A percentile compares a stretch with the other conserved stretches of the same genome.
Evolutionary conservation across 2,888 invertebrate genomes (phyloP).

Genomic region (Leucophenga maculata): DNA sequence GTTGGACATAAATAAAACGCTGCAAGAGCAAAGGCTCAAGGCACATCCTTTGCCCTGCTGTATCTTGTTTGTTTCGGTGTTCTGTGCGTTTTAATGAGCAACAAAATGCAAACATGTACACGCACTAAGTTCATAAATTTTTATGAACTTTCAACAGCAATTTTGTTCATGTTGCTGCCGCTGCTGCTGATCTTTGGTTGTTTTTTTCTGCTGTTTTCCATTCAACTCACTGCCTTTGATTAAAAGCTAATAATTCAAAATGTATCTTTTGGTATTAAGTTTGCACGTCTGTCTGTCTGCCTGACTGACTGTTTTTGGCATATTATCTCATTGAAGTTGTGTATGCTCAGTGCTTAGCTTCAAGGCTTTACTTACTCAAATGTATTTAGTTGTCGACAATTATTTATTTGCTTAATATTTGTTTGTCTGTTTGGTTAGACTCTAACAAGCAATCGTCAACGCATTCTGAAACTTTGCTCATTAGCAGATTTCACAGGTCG

Average conservation of each 20-base stretch:
- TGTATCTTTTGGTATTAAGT: background rate
- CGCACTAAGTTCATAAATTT: slow-evolving; percentile 53
- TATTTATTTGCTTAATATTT: background rate
- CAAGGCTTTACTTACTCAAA: no score
- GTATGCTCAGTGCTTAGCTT: background rate
- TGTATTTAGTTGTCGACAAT: no score
- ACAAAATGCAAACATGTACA: slow-evolving; percentile 18
- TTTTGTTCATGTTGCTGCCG: no score
- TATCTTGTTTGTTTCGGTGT: slow-evolving; percentile 9
- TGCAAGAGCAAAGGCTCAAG: background rate
- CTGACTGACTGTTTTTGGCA: slow-evolving; percentile 1
- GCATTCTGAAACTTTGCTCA: slow-evolving; percentile 53
- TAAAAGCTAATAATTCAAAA: slow-evolving; percentile 45
- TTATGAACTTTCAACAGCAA: slow-evolving; percentile 46
- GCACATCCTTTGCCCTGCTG: background rate
- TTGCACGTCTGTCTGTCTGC: background rate
- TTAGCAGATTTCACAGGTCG: slow-evolving; percentile 50
- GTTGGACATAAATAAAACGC: background rate
- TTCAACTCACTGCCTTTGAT: slow-evolving; percentile 39
- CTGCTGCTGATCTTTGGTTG: slow-evolving; percentile 32
- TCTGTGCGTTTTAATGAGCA: slow-evolving; percentile 46
- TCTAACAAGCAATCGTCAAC: background rate
- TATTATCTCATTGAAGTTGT: background rate
- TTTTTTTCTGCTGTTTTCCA: slow-evolving; percentile 21
- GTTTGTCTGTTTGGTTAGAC: no score